Evolutionary conservation across 2,113 vertebrate species (phyloP).

Genomic region (Bufo gargarizans): DNA sequence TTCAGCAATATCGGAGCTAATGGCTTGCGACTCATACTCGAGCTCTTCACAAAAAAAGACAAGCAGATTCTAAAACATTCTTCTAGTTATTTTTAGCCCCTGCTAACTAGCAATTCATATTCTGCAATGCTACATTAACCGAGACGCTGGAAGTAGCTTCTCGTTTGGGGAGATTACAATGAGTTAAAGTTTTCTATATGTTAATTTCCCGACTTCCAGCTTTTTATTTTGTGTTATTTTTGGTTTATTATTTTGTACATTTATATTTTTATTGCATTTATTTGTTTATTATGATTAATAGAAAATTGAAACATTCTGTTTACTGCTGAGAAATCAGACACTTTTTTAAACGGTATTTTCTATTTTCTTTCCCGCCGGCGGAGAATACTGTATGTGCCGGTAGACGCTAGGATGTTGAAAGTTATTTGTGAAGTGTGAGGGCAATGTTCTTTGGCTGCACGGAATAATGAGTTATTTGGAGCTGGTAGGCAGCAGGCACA

Average conservation of each 20-base stretch:
- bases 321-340: not conserved
- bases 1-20: conserved; percentile 72
- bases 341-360: not conserved
- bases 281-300: no score
- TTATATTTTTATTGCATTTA: not conserved
- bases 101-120: conserved; percentile 75
- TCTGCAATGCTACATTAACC: conserved; percentile 77
- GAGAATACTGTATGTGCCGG: conserved; percentile 41
- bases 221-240: not conserved
- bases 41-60: conserved; percentile 75
- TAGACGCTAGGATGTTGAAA: conserved; percentile 44
- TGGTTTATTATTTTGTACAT: not conserved
- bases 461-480: conserved; percentile 38
- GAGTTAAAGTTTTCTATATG: no score
- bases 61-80: conserved; percentile 73
- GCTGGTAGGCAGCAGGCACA: conserved; percentile 4
- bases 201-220: no score
- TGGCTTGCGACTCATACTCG: conserved; percentile 80
- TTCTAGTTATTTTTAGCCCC: conserved; percentile 73
- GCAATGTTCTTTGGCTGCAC: conserved; percentile 21
- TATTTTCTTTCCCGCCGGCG: not conserved
- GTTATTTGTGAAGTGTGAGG: conserved; percentile 23
- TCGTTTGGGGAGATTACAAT: not conserved
- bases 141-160: conserved; percentile 64
- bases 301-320: not conserved